Evolutionary conservation across 1,140 invertebrate genomes (phyloP).

Genomic region (Drosophila melanogaster): Release_6_plus_ISO1_MT NC_004354.4:1664501-1665000

Average conservation of each 20-base stretch:
- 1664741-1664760: constrained; percentile 40
- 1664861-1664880: constrained; percentile 45
- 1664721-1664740: constrained; percentile 56
- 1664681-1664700: constrained; percentile 16
- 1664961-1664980: not conserved
- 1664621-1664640: not conserved
- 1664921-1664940: too few species aligned
- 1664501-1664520: constrained; percentile 58
- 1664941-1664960: not conserved
- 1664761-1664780: constrained; percentile 20
- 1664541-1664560: constrained; percentile 50
- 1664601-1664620: constrained; percentile 7
- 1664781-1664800: constrained; percentile 49
- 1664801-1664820: constrained; percentile 66
- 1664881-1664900: not conserved
- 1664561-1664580: constrained; percentile 68
- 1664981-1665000: not conserved
- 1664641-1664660: constrained; percentile 21
- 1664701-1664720: constrained; percentile 27
- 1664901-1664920: not conserved
- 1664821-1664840: constrained; percentile 80
- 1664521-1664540: constrained; percentile 38
- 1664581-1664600: constrained; percentile 51
- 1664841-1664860: constrained; percentile 78
- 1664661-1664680: constrained; percentile 21